A percentile compares a stretch with the other conserved stretches of the same genome.
Conservation (phyloP, 2,888 invertebrate species). For the Psylliodes chrysocephalus region DNA sequence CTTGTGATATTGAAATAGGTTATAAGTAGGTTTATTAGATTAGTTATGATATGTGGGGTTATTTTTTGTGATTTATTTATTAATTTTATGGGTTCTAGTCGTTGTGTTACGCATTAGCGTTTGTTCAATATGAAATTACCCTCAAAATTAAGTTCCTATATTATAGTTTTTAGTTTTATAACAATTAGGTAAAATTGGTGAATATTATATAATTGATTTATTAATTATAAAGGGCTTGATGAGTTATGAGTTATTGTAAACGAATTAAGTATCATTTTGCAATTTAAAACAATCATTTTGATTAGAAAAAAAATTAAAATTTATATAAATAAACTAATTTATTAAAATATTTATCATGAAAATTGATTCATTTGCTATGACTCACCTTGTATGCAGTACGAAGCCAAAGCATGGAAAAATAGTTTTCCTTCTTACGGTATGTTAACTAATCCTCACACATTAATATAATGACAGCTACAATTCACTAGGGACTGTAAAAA, state of each 20-base stretch:
- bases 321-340: too few relatives aligned
- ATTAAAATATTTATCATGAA: too few relatives aligned
- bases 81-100: slow-evolving; percentile 18
- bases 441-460: too few relatives aligned
- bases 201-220: neutral
- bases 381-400: too few relatives aligned
- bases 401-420: too few relatives aligned
- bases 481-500: too few relatives aligned
- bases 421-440: too few relatives aligned
- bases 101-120: neutral
- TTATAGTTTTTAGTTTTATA: neutral
- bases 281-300: too few relatives aligned
- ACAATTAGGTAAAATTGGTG: neutral
- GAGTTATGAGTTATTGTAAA: neutral
- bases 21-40: slow-evolving; percentile 2
- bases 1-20: slow-evolving; percentile 26
- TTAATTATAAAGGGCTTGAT: neutral
- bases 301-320: too few relatives aligned
- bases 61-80: slow-evolving; percentile 26
- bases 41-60: slow-evolving; percentile 16
- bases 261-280: too few relatives aligned
- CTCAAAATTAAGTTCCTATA: slow-evolving; percentile 1
- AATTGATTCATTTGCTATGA: too few relatives aligned
- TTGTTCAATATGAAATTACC: neutral
- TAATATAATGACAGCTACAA: too few relatives aligned